Conservation (phyloP, 1,140 invertebrate genomes). For the Leptinotarsa undecemlineata region DNA sequence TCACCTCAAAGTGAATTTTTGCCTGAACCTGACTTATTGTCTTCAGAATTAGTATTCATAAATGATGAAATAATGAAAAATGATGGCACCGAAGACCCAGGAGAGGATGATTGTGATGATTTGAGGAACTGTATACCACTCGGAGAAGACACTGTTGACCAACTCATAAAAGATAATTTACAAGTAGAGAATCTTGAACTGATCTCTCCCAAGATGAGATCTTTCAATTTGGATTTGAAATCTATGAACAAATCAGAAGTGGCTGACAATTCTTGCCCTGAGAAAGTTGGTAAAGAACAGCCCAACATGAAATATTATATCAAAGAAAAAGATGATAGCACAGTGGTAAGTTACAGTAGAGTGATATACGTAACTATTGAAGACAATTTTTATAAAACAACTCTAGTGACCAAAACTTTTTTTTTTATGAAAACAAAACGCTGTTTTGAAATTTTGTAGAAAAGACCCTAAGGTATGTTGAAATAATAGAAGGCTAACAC, state of each 20-base stretch:
- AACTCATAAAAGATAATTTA: conserved; percentile 24
- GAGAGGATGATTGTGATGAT: conserved; percentile 19
- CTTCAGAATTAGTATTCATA: conserved; percentile 16
- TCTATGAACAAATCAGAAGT: neutral
- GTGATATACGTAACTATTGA: too few species aligned
- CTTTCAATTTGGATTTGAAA: conserved; percentile 8
- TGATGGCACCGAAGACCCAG: conserved; percentile 15
- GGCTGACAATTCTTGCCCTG: neutral
- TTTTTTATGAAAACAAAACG: too few species aligned
- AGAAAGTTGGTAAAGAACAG: conserved; percentile 17
- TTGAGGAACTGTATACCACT: conserved; percentile 23
- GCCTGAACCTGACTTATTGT: neutral
- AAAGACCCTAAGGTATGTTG: too few species aligned
- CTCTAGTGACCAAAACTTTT: too few species aligned
- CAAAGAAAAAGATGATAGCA: conserved; percentile 1
- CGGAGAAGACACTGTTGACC: conserved; percentile 25
- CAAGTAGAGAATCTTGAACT: conserved; percentile 20
- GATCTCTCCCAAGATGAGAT: conserved; percentile 19
- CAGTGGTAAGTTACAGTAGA: conserved; percentile 1
- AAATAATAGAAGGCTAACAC: too few species aligned
- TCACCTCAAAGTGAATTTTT: conserved; percentile 13
- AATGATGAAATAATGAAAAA: conserved; percentile 20
- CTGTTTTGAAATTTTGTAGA: too few species aligned
- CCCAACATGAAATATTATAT: conserved; percentile 21
- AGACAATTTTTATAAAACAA: too few species aligned